Base-by-base conservation (phyloP, 2,888 invertebrate species). In the Selenia dentaria region DNA sequence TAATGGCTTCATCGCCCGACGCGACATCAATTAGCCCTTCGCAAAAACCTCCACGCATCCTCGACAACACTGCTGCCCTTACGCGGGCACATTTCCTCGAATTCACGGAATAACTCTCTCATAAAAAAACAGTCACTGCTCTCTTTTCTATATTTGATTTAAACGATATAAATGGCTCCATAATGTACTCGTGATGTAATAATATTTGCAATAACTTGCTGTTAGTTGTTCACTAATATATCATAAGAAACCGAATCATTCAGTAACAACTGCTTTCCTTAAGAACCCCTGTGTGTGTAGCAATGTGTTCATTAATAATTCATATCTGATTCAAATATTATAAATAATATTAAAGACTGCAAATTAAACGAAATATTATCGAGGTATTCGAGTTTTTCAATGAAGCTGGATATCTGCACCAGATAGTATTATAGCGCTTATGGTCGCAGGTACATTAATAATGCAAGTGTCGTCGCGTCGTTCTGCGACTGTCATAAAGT, bases 1-100 rank as follows among this genome's bases (percentile, higher is more conserved):
- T 48, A 51, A 51, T 54, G 48, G 28, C 51, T 51, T 40, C 51
- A 51, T 54, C 48, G 26, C 27, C 24, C 35, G 26, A 16, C 36
- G 14, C 34, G 6, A 25, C 4, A 37, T 12, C 47, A 47, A 53
- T 50, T 47, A 50, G 10, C 35, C n/a, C 24, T 10, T 16, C 25
- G 39, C 46, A 50, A 54, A 50, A 54, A 54, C 27, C 31, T 3
- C 16, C 26, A 18, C 20, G 36, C 12, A 12, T 6, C 22, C 11
- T n/a, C 1, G 22, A 10, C 22, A 12, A 6, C 16, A 11, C 18
- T 18, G 4, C 9, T 22, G 12, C 10, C 10, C 8, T 22, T 8
- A 8, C 8, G 8, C 6, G 8, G 8, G 5, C 22, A 22, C 22
- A 22, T 22, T 22, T 22, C 6, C 8, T 6, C 22, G 8, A 8